Base-by-base conservation (phyloP, 2,888 invertebrate species). In the Coelinius sp. region DNA sequence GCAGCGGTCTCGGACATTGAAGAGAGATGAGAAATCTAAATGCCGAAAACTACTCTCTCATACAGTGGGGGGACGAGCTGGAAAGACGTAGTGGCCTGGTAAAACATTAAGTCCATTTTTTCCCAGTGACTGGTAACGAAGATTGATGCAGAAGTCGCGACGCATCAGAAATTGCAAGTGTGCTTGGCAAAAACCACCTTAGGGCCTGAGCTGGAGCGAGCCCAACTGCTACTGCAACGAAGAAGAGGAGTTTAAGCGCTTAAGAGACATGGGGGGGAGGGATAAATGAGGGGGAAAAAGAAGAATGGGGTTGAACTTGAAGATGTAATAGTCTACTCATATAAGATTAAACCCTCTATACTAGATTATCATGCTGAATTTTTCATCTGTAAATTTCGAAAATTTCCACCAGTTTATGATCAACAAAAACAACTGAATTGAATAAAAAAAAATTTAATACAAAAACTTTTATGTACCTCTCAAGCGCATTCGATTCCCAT, bases 71-170 rank as follows among this genome's bases (percentile, higher is more conserved):
- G 22, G 52, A 27, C 35, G 59, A 41, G 24, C 25, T 35, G 59
- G 66, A 67, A 74, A 77, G 76, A 74, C 75, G 68, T 75, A 78
- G 76, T 76, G 65, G 74, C 68, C 75, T 71, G 76, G 76, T 78
- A 76, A 76, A 76, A 78, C 78, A 78, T 78, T 78, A 78, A 76
- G 78, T 78, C 75, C 69, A 75, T 73, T 75, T 76, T 77, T 76
- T 76, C 74, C 17, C 17, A 24, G 49, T 41, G 68, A 66, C 49
- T 70, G 73, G 68, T 71, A 78, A 79, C 79, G 77, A 79, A 79
- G 79, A 79, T 79, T 79, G 79, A 79, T 79, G 79, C 79, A 78
- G 73, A 78, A 77, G 76, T 74, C 77, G 68, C 71, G 76, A 74
- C 79, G 74, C 76, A 78, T 78, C 77, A 74, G 74, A 78, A 79